phyloP scores from a whole-genome alignment of 1,140 invertebrate genomes.

The Kradibia gibbosae region DNA sequence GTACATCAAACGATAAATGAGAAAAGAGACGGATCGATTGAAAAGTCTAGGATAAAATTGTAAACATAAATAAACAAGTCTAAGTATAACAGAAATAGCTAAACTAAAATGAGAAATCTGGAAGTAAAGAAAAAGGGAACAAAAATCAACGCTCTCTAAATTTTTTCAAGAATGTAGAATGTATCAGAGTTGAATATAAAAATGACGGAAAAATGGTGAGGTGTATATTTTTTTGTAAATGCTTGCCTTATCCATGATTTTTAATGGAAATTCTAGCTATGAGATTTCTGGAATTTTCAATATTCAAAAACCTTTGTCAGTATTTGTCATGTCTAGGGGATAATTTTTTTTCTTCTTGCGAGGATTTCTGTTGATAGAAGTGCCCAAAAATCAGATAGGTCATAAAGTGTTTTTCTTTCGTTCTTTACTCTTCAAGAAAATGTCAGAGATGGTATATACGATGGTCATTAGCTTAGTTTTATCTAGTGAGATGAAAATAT shows the following conservation, averaged over 20 bases:
- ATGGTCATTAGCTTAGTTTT: background rate
- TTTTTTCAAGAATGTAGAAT: too few relatives aligned
- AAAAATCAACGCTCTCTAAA: background rate
- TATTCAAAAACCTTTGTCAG: background rate
- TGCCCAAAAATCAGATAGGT: background rate
- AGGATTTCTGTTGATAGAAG: background rate
- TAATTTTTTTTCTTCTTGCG: background rate
- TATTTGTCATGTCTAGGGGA: background rate
- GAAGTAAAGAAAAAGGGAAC: background rate
- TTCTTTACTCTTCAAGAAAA: background rate
- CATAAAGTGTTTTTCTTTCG: background rate
- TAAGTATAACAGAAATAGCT: too few relatives aligned
- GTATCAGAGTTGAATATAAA: background rate
- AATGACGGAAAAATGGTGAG: background rate
- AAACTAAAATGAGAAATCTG: background rate
- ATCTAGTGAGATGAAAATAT: background rate
- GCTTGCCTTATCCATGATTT: background rate
- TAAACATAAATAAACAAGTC: too few relatives aligned
- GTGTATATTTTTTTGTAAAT: background rate
- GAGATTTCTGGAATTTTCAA: too few relatives aligned
- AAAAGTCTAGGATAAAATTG: background rate
- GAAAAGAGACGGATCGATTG: background rate
- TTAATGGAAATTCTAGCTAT: background rate
- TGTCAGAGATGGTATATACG: background rate
- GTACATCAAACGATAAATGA: background rate